A percentile compares a stretch with the other conserved stretches of the same genome.
Evolutionary conservation across 2,797 vertebrate species (phyloP).

Genomic region (Columba guinea): DNA sequence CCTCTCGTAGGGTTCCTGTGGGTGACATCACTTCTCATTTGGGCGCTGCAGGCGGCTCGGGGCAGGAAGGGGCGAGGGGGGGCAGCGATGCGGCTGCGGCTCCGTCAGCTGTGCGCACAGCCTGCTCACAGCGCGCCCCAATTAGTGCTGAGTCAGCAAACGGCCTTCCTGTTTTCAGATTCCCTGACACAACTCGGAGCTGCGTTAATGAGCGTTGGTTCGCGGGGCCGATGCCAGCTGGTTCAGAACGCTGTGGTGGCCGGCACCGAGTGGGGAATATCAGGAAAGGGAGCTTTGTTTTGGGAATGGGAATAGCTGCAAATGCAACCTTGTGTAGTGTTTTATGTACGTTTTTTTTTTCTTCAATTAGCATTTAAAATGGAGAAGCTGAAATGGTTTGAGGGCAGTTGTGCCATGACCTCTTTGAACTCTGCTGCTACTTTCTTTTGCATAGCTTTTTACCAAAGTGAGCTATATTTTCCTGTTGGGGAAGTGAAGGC

Average conservation of each 20-base stretch:
- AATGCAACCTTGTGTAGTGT: rapidly evolving
- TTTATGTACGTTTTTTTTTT: not conserved
- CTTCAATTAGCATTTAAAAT: not conserved
- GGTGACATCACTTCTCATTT: constrained; percentile 60
- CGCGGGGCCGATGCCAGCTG: not conserved
- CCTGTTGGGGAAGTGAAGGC: not conserved
- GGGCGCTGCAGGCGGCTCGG: not conserved
- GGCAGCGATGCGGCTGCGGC: not conserved
- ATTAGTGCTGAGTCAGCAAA: constrained; percentile 61
- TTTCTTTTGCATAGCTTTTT: not conserved
- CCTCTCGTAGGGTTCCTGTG: constrained; percentile 28
- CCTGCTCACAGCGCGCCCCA: not conserved
- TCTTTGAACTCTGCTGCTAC: not conserved
- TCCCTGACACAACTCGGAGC: not conserved
- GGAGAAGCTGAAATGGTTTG: not conserved
- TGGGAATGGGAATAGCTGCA: not conserved
- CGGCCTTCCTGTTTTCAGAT: constrained; percentile 26
- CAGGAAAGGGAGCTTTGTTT: not conserved
- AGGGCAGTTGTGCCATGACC: not conserved
- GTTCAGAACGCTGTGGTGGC: not conserved
- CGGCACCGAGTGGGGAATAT: not conserved
- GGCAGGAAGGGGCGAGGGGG: constrained; percentile 59
- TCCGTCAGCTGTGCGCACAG: not conserved
- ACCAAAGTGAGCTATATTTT: not conserved
- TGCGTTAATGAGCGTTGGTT: not conserved